Conservation (phyloP, 2,888 invertebrate species). For the Cyaniris semiargus region DNA sequence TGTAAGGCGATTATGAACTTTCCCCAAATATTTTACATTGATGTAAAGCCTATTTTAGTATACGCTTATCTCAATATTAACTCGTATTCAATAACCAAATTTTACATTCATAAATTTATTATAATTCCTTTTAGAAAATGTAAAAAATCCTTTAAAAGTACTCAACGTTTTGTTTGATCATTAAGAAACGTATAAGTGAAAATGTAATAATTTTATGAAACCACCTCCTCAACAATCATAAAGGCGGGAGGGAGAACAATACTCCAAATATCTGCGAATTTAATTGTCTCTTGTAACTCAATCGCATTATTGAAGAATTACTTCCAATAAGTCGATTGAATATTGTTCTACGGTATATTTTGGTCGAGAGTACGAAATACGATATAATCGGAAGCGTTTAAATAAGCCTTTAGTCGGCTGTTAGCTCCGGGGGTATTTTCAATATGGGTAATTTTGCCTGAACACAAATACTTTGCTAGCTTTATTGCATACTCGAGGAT, state of each 20-base stretch:
- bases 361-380: conserved; percentile 50
- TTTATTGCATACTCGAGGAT: conserved; percentile 78
- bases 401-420: conserved; percentile 73
- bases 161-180: not conserved
- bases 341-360: conserved; percentile 55
- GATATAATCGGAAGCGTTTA: conserved; percentile 45
- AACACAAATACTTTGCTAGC: conserved; percentile 77
- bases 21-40: conserved; percentile 2
- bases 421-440: conserved; percentile 77
- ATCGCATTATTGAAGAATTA: conserved; percentile 24
- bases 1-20: conserved; percentile 11
- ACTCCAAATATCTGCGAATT: conserved; percentile 3
- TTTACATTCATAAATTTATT: not conserved
- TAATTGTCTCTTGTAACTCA: conserved; percentile 23
- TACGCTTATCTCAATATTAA: not conserved
- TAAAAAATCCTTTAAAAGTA: not conserved
- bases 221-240: not conserved
- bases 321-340: conserved; percentile 47
- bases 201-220: not conserved
- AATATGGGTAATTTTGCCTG: conserved; percentile 78
- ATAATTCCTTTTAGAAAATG: not conserved
- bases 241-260: not conserved
- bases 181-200: not conserved
- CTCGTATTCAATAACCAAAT: not conserved
- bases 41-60: not conserved